phyloP scores from a whole-genome alignment of 2,797 vertebrate species.

The Poeciliopsis paucimaculata region DNA sequence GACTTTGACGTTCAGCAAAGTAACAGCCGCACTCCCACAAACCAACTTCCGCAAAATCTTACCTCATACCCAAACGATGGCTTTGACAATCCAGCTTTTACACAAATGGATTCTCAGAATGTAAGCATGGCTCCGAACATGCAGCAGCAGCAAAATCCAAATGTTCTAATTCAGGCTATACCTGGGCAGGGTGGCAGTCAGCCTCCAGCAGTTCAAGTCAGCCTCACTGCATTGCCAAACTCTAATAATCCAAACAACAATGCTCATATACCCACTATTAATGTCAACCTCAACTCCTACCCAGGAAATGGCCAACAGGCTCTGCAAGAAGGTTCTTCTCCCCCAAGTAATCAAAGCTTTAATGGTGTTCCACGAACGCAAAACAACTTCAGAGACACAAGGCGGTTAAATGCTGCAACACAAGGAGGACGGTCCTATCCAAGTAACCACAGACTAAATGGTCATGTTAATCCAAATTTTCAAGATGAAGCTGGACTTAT shows the following conservation, averaged over 20 bases:
- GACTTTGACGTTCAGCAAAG: slow-evolving; percentile 41
- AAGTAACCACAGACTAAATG: slow-evolving; percentile 7
- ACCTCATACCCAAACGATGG: slow-evolving; percentile 66
- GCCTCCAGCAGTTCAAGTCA: slow-evolving; percentile 72
- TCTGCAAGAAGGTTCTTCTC: slow-evolving; percentile 38
- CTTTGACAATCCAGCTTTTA: slow-evolving; percentile 66
- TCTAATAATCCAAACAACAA: slow-evolving; percentile 42
- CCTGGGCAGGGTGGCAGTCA: slow-evolving; percentile 41
- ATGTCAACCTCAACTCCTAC: slow-evolving; percentile 78
- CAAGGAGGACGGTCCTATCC: slow-evolving; percentile 31
- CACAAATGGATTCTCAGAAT: slow-evolving; percentile 42
- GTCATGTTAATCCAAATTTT: slow-evolving; percentile 8
- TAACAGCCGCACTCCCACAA: slow-evolving; percentile 51
- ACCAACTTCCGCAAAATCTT: slow-evolving; percentile 43
- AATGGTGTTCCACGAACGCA: slow-evolving; percentile 33
- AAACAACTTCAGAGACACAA: slow-evolving; percentile 7
- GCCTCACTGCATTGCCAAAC: slow-evolving; percentile 68
- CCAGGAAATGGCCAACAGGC: slow-evolving; percentile 44
- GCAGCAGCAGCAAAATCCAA: slow-evolving; percentile 64
- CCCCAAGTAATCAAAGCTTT: slow-evolving; percentile 16
- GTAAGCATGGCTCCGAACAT: slow-evolving; percentile 39
- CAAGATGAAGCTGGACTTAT: slow-evolving; percentile 43
- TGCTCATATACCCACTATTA: slow-evolving; percentile 73
- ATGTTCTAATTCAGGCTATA: slow-evolving; percentile 76
- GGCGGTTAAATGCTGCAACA: slow-evolving; percentile 38